phyloP scores from a whole-genome alignment of 1,140 invertebrate species.

The Drosophila novamexicana region DNA sequence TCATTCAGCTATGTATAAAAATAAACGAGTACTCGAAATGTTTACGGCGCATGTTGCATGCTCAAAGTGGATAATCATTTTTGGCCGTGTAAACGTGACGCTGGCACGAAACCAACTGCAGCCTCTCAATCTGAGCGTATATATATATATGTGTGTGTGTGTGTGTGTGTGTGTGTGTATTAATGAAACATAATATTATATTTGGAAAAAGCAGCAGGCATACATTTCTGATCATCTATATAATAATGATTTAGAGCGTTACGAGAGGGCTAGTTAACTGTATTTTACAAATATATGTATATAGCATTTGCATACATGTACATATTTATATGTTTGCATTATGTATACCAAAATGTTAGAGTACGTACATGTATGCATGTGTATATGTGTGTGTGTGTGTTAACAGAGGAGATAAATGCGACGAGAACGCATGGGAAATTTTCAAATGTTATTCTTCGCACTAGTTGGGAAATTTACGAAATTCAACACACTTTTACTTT shows the following conservation, averaged over 20 bases:
- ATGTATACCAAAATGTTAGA: conserved; percentile 62
- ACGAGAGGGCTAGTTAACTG: not conserved
- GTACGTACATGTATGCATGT: not conserved
- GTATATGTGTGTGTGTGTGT: conserved; percentile 33
- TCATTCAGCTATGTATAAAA: conserved; percentile 36
- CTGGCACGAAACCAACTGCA: conserved; percentile 28
- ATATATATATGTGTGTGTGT: not conserved
- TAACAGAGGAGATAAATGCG: conserved; percentile 56
- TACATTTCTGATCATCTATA: not conserved
- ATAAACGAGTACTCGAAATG: conserved; percentile 35
- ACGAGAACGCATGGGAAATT: conserved; percentile 74
- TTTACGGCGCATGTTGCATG: conserved; percentile 48
- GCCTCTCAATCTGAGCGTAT: not conserved
- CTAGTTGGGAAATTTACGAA: conserved; percentile 63
- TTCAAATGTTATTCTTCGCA: conserved; percentile 61
- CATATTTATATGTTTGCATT: conserved; percentile 24
- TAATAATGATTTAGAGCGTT: conserved; percentile 1
- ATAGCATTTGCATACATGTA: not conserved
- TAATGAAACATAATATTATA: conserved; percentile 32
- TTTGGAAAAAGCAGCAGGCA: conserved; percentile 15
- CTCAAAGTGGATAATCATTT: conserved; percentile 38
- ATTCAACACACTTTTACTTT: conserved; percentile 82
- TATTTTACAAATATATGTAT: not conserved
- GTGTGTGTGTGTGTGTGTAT: not conserved
- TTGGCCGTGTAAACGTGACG: conserved; percentile 35